Conservation (phyloP, 2,888 invertebrate genomes). For the Diarsia brunnea region DNA sequence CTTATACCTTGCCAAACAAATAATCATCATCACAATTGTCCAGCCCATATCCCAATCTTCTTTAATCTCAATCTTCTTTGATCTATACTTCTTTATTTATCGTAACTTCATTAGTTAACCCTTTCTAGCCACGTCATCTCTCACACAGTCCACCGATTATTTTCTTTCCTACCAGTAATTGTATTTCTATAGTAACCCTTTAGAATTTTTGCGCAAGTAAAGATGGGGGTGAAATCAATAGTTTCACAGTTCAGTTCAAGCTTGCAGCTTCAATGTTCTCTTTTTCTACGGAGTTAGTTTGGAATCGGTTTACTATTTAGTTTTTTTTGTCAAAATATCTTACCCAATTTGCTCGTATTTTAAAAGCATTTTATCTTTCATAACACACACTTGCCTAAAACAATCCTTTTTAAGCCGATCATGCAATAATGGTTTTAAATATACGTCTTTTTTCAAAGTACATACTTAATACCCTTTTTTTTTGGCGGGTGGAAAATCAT, state of each 20-base stretch:
- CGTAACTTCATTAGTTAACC: background rate
- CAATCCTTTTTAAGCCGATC: background rate
- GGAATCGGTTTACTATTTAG: background rate
- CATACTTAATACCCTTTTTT: background rate
- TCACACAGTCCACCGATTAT: background rate
- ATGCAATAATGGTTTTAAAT: background rate
- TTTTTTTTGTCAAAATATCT: background rate
- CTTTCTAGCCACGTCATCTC: background rate
- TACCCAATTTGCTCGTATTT: background rate
- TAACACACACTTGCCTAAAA: background rate
- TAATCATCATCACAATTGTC: background rate
- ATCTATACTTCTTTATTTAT: background rate
- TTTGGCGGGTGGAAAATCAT: no score
- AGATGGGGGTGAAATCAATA: constrained; percentile 42
- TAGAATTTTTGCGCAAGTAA: constrained; percentile 8
- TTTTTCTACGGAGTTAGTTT: background rate
- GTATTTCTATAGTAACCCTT: background rate
- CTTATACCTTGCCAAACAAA: background rate
- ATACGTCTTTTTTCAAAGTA: background rate
- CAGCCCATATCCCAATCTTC: background rate
- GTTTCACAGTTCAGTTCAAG: background rate
- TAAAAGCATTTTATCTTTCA: no score
- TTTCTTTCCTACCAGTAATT: background rate
- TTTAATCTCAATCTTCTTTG: no score
- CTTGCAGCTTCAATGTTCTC: background rate